Percentiles rank a stretch among this genome's conserved stretches.
phyloP scores from a whole-genome alignment of 2,113 vertebrate species.

The Phocoena phocoena region DNA sequence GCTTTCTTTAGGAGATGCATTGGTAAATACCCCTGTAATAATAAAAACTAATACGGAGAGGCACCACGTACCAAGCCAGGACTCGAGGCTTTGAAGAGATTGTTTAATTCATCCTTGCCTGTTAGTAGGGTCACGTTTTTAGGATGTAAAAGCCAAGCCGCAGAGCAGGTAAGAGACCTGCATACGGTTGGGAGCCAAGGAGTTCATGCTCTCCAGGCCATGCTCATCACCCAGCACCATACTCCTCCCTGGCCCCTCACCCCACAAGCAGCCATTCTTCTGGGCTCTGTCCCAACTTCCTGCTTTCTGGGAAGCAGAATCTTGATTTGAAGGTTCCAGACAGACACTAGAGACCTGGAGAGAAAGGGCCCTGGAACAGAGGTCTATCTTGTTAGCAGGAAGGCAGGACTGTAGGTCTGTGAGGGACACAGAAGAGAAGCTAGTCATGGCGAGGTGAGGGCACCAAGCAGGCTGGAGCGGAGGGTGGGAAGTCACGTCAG shows the following conservation, averaged over 20 bases:
- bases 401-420: not conserved
- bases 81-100: not conserved
- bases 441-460: accelerated
- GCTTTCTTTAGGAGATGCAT: not conserved
- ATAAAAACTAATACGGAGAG: not conserved
- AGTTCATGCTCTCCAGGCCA: accelerated
- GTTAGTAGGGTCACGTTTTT: not conserved
- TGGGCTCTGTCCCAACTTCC: not conserved
- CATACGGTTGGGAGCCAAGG: not conserved
- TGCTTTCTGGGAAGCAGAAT: not conserved
- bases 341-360: not conserved
- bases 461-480: accelerated
- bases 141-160: not conserved
- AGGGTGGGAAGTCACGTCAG: not conserved
- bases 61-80: not conserved
- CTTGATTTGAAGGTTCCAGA: not conserved
- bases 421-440: accelerated
- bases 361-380: not conserved
- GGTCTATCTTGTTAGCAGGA: not conserved
- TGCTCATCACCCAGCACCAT: accelerated
- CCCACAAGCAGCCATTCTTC: not conserved
- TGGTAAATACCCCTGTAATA: not conserved
- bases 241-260: not conserved
- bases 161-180: not conserved
- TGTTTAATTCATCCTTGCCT: not conserved